These are phyloP conservation scores for Corythornis madagascariensis DNA, from an alignment of 2,113 vertebrate genomes.

Conservation along the genomic window DNA sequence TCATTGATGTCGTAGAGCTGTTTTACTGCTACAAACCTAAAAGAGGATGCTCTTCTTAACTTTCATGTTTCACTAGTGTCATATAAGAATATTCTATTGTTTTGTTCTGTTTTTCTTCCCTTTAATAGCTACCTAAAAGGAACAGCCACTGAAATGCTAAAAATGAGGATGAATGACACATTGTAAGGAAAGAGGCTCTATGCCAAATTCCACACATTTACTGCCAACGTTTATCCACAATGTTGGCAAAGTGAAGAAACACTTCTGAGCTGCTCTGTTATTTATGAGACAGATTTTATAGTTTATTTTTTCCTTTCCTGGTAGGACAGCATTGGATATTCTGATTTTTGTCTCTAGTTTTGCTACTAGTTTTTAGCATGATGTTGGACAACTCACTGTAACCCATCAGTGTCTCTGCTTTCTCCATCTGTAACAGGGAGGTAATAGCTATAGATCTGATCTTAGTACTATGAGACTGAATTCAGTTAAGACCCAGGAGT, in stretches of 20 bases:
- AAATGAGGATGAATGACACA: slow-evolving; percentile 59
- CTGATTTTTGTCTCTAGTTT: not conserved
- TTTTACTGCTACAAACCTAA: not conserved
- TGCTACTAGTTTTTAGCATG: not conserved
- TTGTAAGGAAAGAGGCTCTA: slow-evolving; percentile 37
- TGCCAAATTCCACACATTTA: slow-evolving; percentile 63
- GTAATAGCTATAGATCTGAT: not conserved
- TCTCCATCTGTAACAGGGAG: not conserved
- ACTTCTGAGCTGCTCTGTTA: slow-evolving; percentile 48
- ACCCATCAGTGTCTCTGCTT: not conserved
- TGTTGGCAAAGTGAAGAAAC: slow-evolving; percentile 48
- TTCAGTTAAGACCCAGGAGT: not conserved
- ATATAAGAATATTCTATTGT: not conserved
- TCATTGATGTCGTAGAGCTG: not conserved
- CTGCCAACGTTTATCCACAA: slow-evolving; percentile 63
- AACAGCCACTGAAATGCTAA: slow-evolving; percentile 49
- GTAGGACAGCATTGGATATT: not conserved
- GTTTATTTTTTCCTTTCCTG: not conserved
- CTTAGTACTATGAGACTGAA: not conserved
- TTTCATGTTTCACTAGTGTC: not conserved
- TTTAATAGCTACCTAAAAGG: slow-evolving; percentile 6
- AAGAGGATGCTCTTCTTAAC: not conserved
- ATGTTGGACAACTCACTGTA: not conserved
- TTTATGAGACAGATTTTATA: slow-evolving; percentile 32
- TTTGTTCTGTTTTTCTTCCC: not conserved